Base-by-base conservation (phyloP, 1,140 invertebrate species). In the Augochlora pura region DNA sequence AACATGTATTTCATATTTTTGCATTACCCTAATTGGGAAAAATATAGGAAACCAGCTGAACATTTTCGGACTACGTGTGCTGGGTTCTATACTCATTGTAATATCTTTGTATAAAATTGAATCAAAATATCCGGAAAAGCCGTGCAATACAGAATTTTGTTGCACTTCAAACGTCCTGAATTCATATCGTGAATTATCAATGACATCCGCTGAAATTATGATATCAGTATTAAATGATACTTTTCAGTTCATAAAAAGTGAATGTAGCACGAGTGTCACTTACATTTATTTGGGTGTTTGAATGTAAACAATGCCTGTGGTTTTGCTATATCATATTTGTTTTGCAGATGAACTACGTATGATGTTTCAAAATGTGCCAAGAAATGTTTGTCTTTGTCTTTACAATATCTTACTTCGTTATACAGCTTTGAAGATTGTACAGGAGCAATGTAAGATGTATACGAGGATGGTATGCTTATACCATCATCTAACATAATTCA, bases 11-110 rank as follows among this genome's bases (percentile, higher is more conserved):
- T n/a, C 39, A 1, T 67, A 27, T 14, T 68, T 74, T 12, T 32
- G 7, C 77, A 91, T 91, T 94, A 97, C 97, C 92, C 94, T 94
- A 25, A 99, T 95, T 39, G 98, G 98, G 90, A 99, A 99, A 82
- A 97, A 97, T 70, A 99, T 97, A 18, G 98, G 98, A 91, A 99
- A 99, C 99, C 99, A 99, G 83, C 97, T 98, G 85, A 98, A 97
- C 97, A 99, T 98, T 88, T 97, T 97, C 6, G 94, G 94, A 52
- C 98, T 98, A 90, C 98, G 96, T 8, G 96, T 98, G 23, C 94
- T 93, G 7, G 98, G 98, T 83, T 97, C 94, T 89, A 98, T 99
- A 90, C 98, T 99, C 14, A 99, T 93, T 54, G 93, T 96, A 60
- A 99, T 94, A 90, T 98, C 95, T 86, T 96, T 96, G 92, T 97